phyloP scores from a whole-genome alignment of 2,888 invertebrate species.

The Furcula furcula region DNA sequence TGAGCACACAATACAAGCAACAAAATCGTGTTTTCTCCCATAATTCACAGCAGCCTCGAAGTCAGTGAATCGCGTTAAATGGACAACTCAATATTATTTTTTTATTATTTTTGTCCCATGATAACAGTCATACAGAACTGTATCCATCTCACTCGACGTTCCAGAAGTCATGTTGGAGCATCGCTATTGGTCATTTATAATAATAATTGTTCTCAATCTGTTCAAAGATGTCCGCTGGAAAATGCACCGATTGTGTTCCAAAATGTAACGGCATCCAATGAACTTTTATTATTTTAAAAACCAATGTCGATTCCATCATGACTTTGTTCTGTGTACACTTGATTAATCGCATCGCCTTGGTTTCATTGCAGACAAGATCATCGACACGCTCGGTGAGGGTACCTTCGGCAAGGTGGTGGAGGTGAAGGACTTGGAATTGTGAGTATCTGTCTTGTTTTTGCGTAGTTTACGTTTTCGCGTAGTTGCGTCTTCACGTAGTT shows the following conservation, averaged over 20 bases:
- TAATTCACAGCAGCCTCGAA: conserved; percentile 25
- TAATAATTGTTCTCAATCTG: conserved; percentile 12
- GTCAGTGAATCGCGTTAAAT: conserved; percentile 38
- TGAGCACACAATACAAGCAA: conserved; percentile 21
- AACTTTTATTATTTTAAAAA: conserved; percentile 26
- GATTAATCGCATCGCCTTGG: conserved; percentile 65
- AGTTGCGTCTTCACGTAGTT: too few relatives aligned
- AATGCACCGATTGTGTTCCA: too few relatives aligned
- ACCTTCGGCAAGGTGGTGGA: conserved; percentile 99
- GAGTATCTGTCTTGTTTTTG: conserved; percentile 67
- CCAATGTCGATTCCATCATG: conserved; percentile 61
- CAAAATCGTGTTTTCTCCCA: conserved; percentile 21
- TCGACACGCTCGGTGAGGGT: conserved; percentile 99
- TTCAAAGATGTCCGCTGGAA: too few relatives aligned
- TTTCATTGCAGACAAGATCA: conserved; percentile 97
- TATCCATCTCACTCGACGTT: conserved; percentile 20
- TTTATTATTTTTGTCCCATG: conserved; percentile 24
- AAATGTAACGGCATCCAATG: too few relatives aligned
- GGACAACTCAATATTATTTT: conserved; percentile 32
- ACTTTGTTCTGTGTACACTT: conserved; percentile 50
- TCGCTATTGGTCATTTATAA: conserved; percentile 34
- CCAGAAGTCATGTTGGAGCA: conserved; percentile 58
- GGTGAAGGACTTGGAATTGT: conserved; percentile 98
- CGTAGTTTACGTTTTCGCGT: too few relatives aligned
- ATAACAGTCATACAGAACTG: conserved; percentile 23